phyloP scores from a whole-genome alignment of 2,113 vertebrate genomes.

The Trochalopteron elliotii region DNA sequence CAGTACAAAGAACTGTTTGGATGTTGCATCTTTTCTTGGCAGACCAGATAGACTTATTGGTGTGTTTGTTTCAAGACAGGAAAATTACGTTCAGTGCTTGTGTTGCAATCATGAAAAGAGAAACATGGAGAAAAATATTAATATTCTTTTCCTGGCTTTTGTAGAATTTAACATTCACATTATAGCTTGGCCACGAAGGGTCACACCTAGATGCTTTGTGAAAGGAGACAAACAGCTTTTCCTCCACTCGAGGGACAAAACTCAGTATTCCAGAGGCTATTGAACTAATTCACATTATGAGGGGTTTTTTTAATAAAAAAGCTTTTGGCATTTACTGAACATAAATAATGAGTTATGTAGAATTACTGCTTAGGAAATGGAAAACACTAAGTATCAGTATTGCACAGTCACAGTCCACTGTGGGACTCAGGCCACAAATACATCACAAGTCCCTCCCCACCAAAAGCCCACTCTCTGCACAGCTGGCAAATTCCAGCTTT shows the following conservation, averaged over 20 bases:
- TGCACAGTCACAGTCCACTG: background rate
- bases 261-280: background rate
- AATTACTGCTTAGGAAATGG: background rate
- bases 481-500: background rate
- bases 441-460: background rate
- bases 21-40: conserved; percentile 18
- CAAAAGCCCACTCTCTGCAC: background rate
- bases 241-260: background rate
- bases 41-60: conserved; percentile 25
- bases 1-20: conserved; percentile 12
- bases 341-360: background rate
- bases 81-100: background rate
- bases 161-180: background rate
- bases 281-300: background rate
- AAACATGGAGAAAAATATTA: background rate
- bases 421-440: background rate
- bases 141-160: background rate
- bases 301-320: background rate
- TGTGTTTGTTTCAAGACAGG: background rate
- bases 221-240: background rate
- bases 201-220: background rate
- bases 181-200: background rate
- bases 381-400: background rate
- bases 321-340: background rate
- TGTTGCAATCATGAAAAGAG: background rate